Evolutionary conservation across 2,888 invertebrate genomes (phyloP), one percentile per base, ranked within the genome.

Genomic region (Habrosyne pyritoides): DNA sequence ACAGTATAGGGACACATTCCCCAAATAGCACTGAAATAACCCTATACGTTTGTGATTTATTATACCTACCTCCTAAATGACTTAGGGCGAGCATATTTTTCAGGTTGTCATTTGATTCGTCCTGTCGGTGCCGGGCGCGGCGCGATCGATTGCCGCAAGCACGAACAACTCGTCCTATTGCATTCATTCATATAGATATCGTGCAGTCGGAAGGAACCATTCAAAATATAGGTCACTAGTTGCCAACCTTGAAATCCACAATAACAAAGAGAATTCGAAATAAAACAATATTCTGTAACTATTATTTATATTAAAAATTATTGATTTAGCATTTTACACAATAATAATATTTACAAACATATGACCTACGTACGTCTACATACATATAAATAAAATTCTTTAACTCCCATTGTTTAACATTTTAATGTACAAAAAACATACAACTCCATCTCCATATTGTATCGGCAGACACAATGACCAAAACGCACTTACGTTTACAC

Each of bases 311-410:
- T 87, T 87, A 83, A 89, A 89, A 90, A 89, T 89, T 87, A 91
- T 91, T 89, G 91, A 91, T 91, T 92, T 91, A 89, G 81, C 91
- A 91, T 89, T 91, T 91, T 91, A 92, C 91, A 89, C 84, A 85
- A 79, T 88, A 86, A 86, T 88, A 83, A 88, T 91, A 92, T 92
- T 92, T 92, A 92, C 92, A 92, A 91, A 86, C 85, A 81, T 90
- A 89, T 78, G 77, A 85, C 71, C 90, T 91, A 91, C 76, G 81
- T 86, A 89, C 84, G 87, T 88, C 86, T 91, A 91, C 82, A 89
- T 86, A 89, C 83, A 87, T 86, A 89, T 91, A 91, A 91, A 91
- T 91, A 91, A 91, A 89, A 86, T 83, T 87, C 90, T 88, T 89
- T 90, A 91, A 90, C 91, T 91, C 89, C 91, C 89, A 80, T 84